Evolutionary conservation across 2,113 vertebrate genomes (phyloP), one percentile per base, ranked within the genome.

Genomic region (Epinephelus lanceolatus): DNA sequence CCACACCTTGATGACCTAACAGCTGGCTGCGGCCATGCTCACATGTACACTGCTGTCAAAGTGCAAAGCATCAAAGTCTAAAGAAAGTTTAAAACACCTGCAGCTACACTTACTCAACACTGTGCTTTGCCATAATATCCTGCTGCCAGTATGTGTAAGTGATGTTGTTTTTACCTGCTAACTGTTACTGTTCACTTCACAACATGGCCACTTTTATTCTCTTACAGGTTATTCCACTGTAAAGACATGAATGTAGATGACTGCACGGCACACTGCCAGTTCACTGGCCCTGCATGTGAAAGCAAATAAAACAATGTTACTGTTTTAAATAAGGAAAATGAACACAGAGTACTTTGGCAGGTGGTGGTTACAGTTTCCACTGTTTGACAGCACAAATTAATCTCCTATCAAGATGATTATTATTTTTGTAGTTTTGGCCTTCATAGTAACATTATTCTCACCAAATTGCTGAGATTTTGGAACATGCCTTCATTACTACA

Each of bases 1-100:
- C 33, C 33, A 37, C 6, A 7, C 33, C 33, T 37, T 37, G 33
- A 37, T 37, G 33, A 0, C 6, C 33, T 37, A 4, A 37, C 5
- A 37, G 33, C 5, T 6, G 33, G 33, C 33, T 37, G 8, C 33
- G 33, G 33, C 33, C 33, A 6, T 37, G 33, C 47, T 51, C 10
- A 13, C 51, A 25, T 33, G 25, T 10, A 13, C 66, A 55, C 63
- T 63, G 42, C 61, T 30, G 25, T 40, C n/a, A 0, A 62, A 56
- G 2, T 21, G 23, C 21, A 21, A 60, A 52, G 51, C 52, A 75
- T 81, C 70, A 67, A 9, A 45, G 45, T 66, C 15, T n/a, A 10
- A 21, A 65, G 52, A 62, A 73, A 71, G 59, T n/a, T 15, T 56
- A 76, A 60, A 63, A 45, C 7, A 14, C 63, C 42, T 23, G 27